A percentile compares a stretch with the other conserved stretches of the same genome.
These are phyloP conservation scores for Ophion obscuratus DNA, from an alignment of 2,888 invertebrate genomes.

Conservation along the genomic window DNA sequence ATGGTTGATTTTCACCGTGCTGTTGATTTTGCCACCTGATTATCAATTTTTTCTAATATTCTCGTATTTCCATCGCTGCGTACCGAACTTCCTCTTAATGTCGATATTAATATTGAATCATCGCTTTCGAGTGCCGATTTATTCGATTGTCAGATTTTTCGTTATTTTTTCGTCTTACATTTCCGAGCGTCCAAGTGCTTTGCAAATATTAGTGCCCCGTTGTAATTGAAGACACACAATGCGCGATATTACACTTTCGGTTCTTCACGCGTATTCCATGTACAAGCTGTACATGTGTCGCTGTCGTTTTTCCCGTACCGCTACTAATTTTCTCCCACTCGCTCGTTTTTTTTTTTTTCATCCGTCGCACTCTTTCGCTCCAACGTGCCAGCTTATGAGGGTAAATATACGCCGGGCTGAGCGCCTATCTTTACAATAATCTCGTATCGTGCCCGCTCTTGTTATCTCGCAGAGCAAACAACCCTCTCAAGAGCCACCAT, in stretches of 20 bases:
- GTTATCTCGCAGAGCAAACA: constrained; percentile 78
- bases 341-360: constrained; percentile 25
- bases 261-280: constrained; percentile 34
- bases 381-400: constrained; percentile 31
- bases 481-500: constrained; percentile 73
- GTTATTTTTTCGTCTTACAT: constrained; percentile 11
- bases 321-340: constrained; percentile 49
- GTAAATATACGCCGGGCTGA: constrained; percentile 61
- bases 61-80: background rate
- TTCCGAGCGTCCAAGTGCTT: constrained; percentile 55
- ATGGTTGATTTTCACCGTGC: background rate
- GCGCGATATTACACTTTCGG: constrained; percentile 41
- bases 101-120: constrained; percentile 57
- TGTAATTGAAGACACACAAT: constrained; percentile 59
- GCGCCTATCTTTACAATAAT: constrained; percentile 78
- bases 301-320: constrained; percentile 20
- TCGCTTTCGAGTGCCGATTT: constrained; percentile 34
- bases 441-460: constrained; percentile 71
- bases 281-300: constrained; percentile 31
- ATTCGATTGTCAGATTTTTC: constrained; percentile 30
- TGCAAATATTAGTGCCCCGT: constrained; percentile 46
- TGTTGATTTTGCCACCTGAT: constrained; percentile 8
- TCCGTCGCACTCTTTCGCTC: constrained; percentile 49
- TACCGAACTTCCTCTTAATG: background rate
- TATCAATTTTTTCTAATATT: background rate